Base-by-base conservation (phyloP, 2,113 vertebrate species). In the Nestor notabilis region DNA sequence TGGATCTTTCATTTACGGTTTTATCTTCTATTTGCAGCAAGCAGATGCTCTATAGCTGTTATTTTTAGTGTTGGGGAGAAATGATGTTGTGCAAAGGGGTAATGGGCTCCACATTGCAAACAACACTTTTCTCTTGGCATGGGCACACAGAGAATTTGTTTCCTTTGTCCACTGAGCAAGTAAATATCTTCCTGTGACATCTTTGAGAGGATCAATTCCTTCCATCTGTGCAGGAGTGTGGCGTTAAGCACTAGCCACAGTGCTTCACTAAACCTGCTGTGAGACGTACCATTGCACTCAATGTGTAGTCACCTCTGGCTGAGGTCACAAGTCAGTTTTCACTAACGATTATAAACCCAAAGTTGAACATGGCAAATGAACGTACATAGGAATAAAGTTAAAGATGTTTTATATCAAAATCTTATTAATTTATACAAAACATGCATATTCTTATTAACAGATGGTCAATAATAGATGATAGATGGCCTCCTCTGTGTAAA, bases 391-490 rank as follows among this genome's bases (percentile, higher is more conserved):
- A 80, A 87, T 80, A 74, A 86, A 90, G 75, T 65, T 23, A 44
- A 95, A 93, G 56, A n/a, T 2, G 1, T 47, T 83, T 93, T 68
- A 33, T 17, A 3, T 87, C 27, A 31, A 70, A 85, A 87, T 68
- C 33, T 69, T 76, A 72, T 52, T 72, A 81, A 88, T 95, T 93
- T 69, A 76, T 83, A 18, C 46, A 89, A 94, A 86, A 21, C 43
- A 18, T 53, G 63, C 1, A 1, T 84, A 71, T 87, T 75, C 65
- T 49, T 91, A 56, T 63, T 89, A 93, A 75, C 93, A 97, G 92
- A 86, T 96, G 94, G 95, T 93, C 86, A 91, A 78, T 96, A 92
- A 76, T 83, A 89, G 61, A 71, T 94, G 88, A 97, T 96, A 89
- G 90, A 94, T 97, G 70, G 60, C 68, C 63, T 89, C 56, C 83